Base-by-base conservation (phyloP, 2,888 invertebrate genomes). In the Ophioninae sp. region DNA sequence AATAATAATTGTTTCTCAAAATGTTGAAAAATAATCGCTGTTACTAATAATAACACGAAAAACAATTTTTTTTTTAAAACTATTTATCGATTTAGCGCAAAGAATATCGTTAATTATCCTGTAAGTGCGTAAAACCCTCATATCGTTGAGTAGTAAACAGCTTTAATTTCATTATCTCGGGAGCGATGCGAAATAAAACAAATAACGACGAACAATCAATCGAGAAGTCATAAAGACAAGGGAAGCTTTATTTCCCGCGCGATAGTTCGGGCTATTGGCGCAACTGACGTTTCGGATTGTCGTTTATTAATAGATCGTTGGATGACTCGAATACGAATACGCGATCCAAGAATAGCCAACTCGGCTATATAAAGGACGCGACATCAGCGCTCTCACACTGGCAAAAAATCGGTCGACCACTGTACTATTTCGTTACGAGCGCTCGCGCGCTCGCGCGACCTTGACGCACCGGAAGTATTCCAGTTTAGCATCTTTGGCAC, bases 281-380 rank as follows among this genome's bases (percentile, higher is more conserved):
- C 57, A 3, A 21, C 20, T 21, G n/a, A 44, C 69, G 13, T 69
- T 44, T 65, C 69, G 59, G 39, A 76, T 65, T 50, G 79, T 23
- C 20, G 56, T 85, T 79, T 80, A 82, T 76, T 69, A 82, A 82
- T 82, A 85, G 75, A 13, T 68, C 69, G 79, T 20, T 7, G 21
- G 41, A 30, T 72, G 73, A 83, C 13, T 50, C 50, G 50, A 50
- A 50, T 17, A 85, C 85, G 85, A 72, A 70, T 57, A 62, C 7
- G 30, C 59, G 70, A 62, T n/a, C 73, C 82, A 85, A 83, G 65
- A 87, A 85, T 84, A 86, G 74, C 44, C 67, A 79, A 68, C 23
- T 17, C 44, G 50, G 68, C 20, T 44, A 50, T 74, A 50, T 50
- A 50, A 50, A 50, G 50, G 50, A 50, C 17, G 17, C 17, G 50